Evolutionary conservation across 2,888 invertebrate species (phyloP).

Genomic region (Eulithis prunata): DNA sequence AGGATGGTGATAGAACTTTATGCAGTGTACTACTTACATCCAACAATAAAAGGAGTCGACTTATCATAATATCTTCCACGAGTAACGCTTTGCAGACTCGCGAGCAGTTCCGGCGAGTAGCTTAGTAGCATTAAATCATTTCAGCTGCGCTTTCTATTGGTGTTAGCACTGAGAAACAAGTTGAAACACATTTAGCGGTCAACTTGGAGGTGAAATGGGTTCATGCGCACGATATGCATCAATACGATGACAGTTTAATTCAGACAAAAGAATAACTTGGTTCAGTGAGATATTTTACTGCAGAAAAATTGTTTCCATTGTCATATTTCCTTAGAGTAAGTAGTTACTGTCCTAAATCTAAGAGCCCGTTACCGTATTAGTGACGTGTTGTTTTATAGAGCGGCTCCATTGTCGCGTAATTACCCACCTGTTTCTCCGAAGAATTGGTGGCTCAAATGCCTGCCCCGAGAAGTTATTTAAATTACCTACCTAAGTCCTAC

Average conservation of each 20-base stretch:
- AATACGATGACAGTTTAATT: slow-evolving; percentile 48
- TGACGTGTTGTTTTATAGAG: slow-evolving; percentile 41
- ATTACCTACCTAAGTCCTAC: slow-evolving; percentile 60
- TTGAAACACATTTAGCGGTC: slow-evolving; percentile 45
- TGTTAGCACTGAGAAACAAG: slow-evolving; percentile 44
- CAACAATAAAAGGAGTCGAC: slow-evolving; percentile 49
- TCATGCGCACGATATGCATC: slow-evolving; percentile 43
- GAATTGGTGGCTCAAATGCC: slow-evolving; percentile 49
- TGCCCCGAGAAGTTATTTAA: slow-evolving; percentile 67
- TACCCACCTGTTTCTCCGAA: slow-evolving; percentile 49
- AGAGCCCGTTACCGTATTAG: slow-evolving; percentile 14
- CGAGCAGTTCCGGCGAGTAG: slow-evolving; percentile 42
- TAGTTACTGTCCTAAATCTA: slow-evolving; percentile 17
- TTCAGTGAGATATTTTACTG: slow-evolving; percentile 27
- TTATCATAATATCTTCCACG: slow-evolving; percentile 50
- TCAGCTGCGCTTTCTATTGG: slow-evolving; percentile 43
- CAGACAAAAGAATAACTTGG: slow-evolving; percentile 34
- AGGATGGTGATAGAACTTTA: slow-evolving; percentile 39
- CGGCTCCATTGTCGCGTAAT: slow-evolving; percentile 52
- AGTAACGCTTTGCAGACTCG: slow-evolving; percentile 46
- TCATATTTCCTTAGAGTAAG: slow-evolving; percentile 20
- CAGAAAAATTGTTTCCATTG: slow-evolving; percentile 35
- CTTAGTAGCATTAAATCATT: slow-evolving; percentile 49
- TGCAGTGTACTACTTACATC: slow-evolving; percentile 38
- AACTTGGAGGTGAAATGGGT: slow-evolving; percentile 45